Evolutionary conservation across 2,797 vertebrate genomes (phyloP).

Genomic region (Gymnoscopelus braueri): DNA sequence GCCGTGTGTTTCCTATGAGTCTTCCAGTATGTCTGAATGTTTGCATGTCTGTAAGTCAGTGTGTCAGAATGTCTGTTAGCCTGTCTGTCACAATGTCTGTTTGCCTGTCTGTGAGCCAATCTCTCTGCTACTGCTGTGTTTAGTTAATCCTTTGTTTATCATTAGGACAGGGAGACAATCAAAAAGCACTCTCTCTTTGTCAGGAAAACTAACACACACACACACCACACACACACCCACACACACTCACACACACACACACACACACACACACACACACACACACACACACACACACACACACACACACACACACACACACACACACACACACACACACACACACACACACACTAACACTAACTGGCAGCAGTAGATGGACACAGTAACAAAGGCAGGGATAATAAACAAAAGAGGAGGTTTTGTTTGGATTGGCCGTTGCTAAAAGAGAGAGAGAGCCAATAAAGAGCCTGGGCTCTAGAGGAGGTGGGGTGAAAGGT

Average conservation of each 20-base stretch:
- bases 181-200: constrained; percentile 67
- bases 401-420: constrained; percentile 67
- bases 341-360: not conserved
- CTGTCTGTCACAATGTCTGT: constrained; percentile 23
- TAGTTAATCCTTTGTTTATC: constrained; percentile 66
- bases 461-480: constrained; percentile 66
- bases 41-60: constrained; percentile 10
- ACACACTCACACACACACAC: constrained; percentile 26
- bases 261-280: constrained; percentile 3
- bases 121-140: constrained; percentile 46
- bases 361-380: constrained; percentile 40
- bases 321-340: not conserved
- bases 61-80: constrained; percentile 22
- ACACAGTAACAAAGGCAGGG: constrained; percentile 66
- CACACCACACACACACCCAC: constrained; percentile 31
- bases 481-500: constrained; percentile 69
- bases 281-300: constrained; percentile 15
- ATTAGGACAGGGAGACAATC: constrained; percentile 65
- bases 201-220: constrained; percentile 52
- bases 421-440: constrained; percentile 67
- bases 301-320: constrained; percentile 20
- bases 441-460: constrained; percentile 56
- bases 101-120: constrained; percentile 26
- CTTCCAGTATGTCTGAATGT: constrained; percentile 56
- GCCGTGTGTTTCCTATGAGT: constrained; percentile 42